Percentiles rank a stretch among this genome's conserved stretches.
Evolutionary conservation across 1,140 invertebrate species (phyloP).

Genomic region (Chymomyza costata): DNA sequence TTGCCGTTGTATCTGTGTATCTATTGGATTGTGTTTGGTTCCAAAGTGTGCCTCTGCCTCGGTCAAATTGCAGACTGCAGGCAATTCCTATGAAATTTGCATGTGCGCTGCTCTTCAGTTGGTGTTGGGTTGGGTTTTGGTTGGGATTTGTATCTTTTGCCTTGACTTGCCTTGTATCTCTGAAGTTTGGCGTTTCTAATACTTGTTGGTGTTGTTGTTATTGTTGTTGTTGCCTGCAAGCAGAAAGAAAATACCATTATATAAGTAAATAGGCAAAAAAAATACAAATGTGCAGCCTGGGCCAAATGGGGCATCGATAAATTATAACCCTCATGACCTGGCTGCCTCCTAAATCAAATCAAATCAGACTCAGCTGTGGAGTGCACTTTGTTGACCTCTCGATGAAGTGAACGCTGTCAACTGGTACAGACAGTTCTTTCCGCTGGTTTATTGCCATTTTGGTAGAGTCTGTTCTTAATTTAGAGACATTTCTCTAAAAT

Average conservation of each 20-base stretch:
- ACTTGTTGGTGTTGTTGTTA: constrained; percentile 21
- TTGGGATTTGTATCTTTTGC: no score
- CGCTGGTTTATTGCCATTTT: no score
- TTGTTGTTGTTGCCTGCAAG: constrained; percentile 40
- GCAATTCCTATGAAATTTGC: constrained; percentile 55
- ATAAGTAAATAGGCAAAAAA: constrained; percentile 35
- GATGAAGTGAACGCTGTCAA: no score
- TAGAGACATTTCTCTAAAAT: no score
- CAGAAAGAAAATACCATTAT: constrained; percentile 4
- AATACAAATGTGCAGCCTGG: no score
- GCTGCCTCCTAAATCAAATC: no score
- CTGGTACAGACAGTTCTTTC: no score
- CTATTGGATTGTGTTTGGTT: constrained; percentile 42
- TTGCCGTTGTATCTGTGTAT: no score
- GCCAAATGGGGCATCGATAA: constrained; percentile 42
- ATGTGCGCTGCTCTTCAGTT: constrained; percentile 19
- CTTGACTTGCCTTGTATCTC: no score
- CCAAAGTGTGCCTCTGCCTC: constrained; percentile 14
- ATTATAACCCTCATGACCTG: constrained; percentile 30
- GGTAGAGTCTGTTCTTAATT: no score
- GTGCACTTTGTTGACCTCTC: no score
- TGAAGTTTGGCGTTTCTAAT: constrained; percentile 42
- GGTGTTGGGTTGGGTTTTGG: constrained; percentile 13
- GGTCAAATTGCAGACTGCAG: constrained; percentile 5
- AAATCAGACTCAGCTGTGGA: no score